Percentiles rank a stretch among this genome's conserved stretches.
phyloP scores from a whole-genome alignment of 2,797 vertebrate genomes.

The Artibeus lituratus region DNA sequence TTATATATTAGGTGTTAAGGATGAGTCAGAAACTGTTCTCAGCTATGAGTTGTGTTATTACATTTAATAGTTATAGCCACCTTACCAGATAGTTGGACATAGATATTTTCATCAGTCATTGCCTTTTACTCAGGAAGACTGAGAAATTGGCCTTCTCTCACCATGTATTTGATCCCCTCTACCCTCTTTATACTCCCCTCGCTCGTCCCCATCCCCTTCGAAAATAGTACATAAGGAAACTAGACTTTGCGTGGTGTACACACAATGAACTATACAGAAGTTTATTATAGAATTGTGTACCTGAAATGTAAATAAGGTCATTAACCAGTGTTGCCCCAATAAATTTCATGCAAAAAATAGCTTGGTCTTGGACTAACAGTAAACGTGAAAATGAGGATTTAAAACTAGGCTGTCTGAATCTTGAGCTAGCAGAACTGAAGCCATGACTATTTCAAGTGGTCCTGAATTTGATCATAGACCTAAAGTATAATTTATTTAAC shows the following conservation, averaged over 20 bases:
- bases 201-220: neutral
- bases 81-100: neutral
- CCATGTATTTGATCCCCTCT: neutral
- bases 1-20: neutral
- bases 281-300: neutral
- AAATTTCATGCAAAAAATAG: neutral
- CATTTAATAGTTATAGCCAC: neutral
- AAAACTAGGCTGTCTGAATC: neutral
- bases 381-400: neutral
- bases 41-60: neutral
- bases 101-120: neutral
- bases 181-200: neutral
- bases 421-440: neutral
- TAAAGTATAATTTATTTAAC: neutral
- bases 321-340: neutral
- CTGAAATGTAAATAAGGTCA: neutral
- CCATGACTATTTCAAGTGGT: neutral
- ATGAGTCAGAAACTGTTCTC: neutral
- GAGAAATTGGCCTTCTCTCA: neutral
- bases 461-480: neutral
- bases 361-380: neutral
- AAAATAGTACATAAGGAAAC: too few species aligned
- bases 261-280: neutral
- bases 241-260: neutral
- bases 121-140: neutral